Percentiles rank a stretch among this genome's conserved stretches.
Conservation (phyloP, 2,888 invertebrate genomes). For the Halictus quadricinctus region DNA sequence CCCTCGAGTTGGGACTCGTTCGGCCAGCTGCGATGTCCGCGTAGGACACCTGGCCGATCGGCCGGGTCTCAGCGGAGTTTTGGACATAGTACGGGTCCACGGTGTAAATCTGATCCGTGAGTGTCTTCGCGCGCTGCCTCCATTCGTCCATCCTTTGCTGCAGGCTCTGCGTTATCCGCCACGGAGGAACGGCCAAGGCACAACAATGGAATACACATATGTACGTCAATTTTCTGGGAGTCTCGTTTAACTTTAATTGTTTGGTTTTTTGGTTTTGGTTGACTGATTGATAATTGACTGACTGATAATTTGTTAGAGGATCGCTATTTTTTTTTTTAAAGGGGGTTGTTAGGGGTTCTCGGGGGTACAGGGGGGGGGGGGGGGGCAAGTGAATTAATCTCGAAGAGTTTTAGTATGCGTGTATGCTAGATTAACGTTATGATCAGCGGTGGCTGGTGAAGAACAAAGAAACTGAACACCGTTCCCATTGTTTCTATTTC, state of each 20-base stretch:
- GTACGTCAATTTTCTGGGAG: constrained; percentile 65
- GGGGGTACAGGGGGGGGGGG: background rate
- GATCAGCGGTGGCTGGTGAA: constrained; percentile 31
- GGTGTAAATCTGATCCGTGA: constrained; percentile 88
- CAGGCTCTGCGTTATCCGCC: constrained; percentile 85
- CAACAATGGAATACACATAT: constrained; percentile 72
- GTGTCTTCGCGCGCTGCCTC: constrained; percentile 88
- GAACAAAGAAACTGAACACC: constrained; percentile 30
- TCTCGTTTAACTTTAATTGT: constrained; percentile 22
- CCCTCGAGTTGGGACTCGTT: constrained; percentile 82
- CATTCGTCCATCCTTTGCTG: constrained; percentile 86
- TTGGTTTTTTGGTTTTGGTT: background rate
- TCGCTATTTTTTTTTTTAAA: background rate
- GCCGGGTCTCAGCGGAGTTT: constrained; percentile 82
- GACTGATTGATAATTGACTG: no score
- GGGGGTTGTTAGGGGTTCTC: background rate
- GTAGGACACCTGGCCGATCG: constrained; percentile 82
- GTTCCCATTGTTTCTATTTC: constrained; percentile 26
- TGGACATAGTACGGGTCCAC: constrained; percentile 89
- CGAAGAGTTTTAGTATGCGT: constrained; percentile 24
- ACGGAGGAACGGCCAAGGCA: constrained; percentile 82
- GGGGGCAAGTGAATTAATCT: background rate
- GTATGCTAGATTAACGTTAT: constrained; percentile 47
- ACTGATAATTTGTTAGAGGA: background rate
- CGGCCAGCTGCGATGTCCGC: constrained; percentile 89